Base-by-base conservation (phyloP, 2,113 vertebrate genomes). In the Anolis carolinensis region DNA sequence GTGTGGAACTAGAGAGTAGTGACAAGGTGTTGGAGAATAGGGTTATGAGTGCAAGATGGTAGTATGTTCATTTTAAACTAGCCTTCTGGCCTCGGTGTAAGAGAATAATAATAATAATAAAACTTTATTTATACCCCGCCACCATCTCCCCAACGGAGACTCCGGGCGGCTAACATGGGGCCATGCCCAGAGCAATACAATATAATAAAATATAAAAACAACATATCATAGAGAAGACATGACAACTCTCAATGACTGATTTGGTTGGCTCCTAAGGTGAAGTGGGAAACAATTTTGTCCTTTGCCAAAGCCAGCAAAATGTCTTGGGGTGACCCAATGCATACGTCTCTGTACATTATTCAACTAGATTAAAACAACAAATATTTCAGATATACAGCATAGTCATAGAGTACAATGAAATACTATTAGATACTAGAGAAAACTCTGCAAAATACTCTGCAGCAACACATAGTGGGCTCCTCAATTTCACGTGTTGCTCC, bases 391-490 rank as follows among this genome's bases (percentile, higher is more conserved):
- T 84, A 87, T 85, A 88, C 88, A 89, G 91, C 86, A 92, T 91
- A 84, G 77, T 14, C 0, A 90, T 90, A 89, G 87, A 81, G 81
- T 90, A 81, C 86, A 86, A 86, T 82, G 74, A 90, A 92, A 89
- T 89, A 90, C 90, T 85, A 94, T 95, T 95, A 95, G 86, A 84
- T 93, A 88, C 87, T 88, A 91, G 30, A 34, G 75, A 65, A 78
- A 92, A 81, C 81, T 52, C 74, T 50, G 88, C 84, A 90, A 93
- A 90, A 86, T 86, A 90, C 89, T 91, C 91, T 92, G 82, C 89
- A 87, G 16, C 48, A 93, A 91, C 90, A 91, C 55, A 84, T 82
- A 1, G 52, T n/a, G 30, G 50, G 7, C 65, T 68, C 20, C 27
- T 16, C 25, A 67, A 68, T 68, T 48, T 18, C 16, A n/a, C n/a